Conservation (phyloP, 1,140 invertebrate genomes). For the Drosophila pseudoananassae region DNA sequence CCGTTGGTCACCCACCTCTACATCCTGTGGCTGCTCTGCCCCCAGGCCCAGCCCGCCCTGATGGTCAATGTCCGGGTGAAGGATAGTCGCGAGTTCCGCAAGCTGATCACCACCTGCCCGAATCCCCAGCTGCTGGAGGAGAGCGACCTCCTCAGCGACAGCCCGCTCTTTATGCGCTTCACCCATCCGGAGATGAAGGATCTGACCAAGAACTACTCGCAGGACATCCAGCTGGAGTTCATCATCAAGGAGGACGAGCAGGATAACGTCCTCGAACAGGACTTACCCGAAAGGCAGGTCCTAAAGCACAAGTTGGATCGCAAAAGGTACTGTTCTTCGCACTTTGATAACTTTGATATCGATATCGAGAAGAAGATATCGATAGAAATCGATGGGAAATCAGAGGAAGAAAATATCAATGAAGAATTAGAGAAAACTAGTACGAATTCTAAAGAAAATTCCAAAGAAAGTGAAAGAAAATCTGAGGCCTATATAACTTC, state of each 20-base stretch:
- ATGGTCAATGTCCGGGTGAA: not conserved
- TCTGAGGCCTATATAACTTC: no score
- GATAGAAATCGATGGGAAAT: no score
- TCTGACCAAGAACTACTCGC: conserved; percentile 5
- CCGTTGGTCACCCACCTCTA: conserved; percentile 19
- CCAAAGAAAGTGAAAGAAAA: no score
- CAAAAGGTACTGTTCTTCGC: no score
- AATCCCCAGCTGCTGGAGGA: not conserved
- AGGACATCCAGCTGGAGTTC: conserved; percentile 15
- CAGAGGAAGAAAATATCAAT: no score
- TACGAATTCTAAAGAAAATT: no score
- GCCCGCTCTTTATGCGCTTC: conserved; percentile 16
- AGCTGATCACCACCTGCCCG: conserved; percentile 10
- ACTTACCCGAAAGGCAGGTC: no score
- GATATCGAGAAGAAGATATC: no score
- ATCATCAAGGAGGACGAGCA: not conserved
- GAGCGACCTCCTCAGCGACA: conserved; percentile 8
- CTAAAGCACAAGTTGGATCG: no score
- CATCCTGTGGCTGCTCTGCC: conserved; percentile 21
- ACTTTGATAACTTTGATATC: no score
- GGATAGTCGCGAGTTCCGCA: not conserved
- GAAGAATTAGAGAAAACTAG: no score
- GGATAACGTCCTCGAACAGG: not conserved
- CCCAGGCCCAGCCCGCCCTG: conserved; percentile 9
- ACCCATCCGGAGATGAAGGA: conserved; percentile 33